Evolutionary conservation across 2,797 vertebrate species (phyloP).

Genomic region (Otus scops): DNA sequence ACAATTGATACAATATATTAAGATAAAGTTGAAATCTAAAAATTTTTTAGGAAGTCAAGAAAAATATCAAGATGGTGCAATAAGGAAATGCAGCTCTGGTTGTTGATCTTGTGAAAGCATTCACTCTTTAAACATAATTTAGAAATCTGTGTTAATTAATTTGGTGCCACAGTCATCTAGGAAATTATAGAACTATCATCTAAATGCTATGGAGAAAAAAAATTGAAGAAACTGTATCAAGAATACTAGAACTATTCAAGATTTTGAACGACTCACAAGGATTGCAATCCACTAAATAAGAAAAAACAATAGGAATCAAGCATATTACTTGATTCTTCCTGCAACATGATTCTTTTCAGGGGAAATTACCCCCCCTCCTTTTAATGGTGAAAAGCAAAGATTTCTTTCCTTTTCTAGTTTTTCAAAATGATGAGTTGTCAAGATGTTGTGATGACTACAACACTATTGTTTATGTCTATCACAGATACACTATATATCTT

Average conservation of each 20-base stretch:
- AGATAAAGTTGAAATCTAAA: neutral
- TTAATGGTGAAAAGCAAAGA: neutral
- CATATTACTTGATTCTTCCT: neutral
- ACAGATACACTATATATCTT: neutral
- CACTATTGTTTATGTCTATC: neutral
- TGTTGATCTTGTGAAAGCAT: neutral
- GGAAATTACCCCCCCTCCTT: neutral
- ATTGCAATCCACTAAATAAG: neutral
- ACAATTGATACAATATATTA: neutral
- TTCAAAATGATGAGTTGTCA: neutral
- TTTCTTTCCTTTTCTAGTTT: neutral
- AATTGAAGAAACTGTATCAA: neutral
- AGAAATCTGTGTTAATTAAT: neutral
- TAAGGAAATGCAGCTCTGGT: neutral
- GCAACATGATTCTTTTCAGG: neutral
- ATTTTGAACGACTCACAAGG: neutral
- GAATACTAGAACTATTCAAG: neutral
- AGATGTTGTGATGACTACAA: neutral
- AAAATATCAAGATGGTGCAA: neutral
- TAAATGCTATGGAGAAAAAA: neutral
- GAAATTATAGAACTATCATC: neutral
- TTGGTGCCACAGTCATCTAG: neutral
- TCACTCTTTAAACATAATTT: neutral
- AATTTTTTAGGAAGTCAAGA: neutral
- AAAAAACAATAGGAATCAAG: neutral